These are phyloP conservation scores for Pocillopora grandis DNA, from an alignment of 92 coral and sea anemone genomes.

Conservation along the genomic window DNA sequence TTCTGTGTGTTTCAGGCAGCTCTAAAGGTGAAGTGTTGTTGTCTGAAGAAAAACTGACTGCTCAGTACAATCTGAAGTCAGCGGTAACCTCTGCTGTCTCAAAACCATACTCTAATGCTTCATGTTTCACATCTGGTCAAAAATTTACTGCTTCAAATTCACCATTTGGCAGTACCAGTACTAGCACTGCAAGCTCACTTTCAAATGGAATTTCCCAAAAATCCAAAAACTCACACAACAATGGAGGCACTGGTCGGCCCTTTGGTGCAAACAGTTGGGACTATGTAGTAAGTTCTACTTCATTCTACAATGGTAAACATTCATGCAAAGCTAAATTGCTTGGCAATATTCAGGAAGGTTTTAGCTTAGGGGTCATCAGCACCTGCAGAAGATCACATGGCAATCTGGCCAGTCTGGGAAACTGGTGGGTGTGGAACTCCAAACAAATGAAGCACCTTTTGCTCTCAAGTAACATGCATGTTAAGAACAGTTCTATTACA, in stretches of 20 bases:
- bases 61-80: background rate
- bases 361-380: conserved; percentile 1
- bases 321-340: background rate
- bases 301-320: conserved; percentile 13
- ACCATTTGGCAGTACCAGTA: background rate
- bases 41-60: conserved; percentile 21
- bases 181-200: background rate
- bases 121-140: background rate
- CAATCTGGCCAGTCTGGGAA: background rate
- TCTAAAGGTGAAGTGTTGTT: background rate
- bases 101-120: background rate
- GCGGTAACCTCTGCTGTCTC: no score
- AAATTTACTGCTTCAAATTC: background rate
- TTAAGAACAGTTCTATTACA: background rate
- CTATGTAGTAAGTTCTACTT: conserved; percentile 1
- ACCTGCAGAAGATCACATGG: background rate
- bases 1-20: background rate
- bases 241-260: background rate
- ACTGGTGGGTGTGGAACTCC: conserved; percentile 16
- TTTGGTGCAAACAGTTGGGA: conserved; percentile 8
- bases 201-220: background rate
- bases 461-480: background rate
- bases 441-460: background rate
- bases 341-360: background rate
- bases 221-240: background rate